Base-by-base conservation (phyloP, 2,888 invertebrate species). In the Ophion costatus region DNA sequence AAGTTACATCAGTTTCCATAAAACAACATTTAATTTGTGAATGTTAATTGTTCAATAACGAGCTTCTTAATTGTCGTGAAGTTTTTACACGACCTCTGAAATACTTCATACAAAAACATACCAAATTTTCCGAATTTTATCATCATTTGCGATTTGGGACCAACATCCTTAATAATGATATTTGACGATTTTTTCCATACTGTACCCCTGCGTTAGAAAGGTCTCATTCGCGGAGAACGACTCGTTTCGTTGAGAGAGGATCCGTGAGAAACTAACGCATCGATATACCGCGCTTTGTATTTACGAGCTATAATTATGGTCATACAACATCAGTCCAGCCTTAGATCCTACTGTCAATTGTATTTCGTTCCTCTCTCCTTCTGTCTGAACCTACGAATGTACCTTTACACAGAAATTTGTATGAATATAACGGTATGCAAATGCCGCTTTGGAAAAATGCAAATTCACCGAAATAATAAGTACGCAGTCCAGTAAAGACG, bases 201-300 rank as follows among this genome's bases (percentile, higher is more conserved):
- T 51, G 33, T 10, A 6, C 0, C 22, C 22, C 33, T 38, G 20
- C 10, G 56, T 22, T 33, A 10, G 17, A 57, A 29, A 78, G 20
- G 45, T 59, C 11, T n/a, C n/a, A n/a, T 67, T 78, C 3, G 11
- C n/a, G 11, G 4, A 66, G 10, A 29, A 20, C 20, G 45, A 45
- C 24, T 61, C 24, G 3, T 51, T 63, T 4, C 33, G 9, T 61
- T 33, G 33, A 33, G 20, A 17, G 29, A 57, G 1, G 7, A 24
- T 42, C 17, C 75, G 75, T 75, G 75, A 29, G 75, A 77, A 77
- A 56, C 56, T 70, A 61, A 51, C 20, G 61, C 22, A 61, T 42
- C 56, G 22, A 57, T 78, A n/a, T 70, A n/a, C 61, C 3, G 61
- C 29, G 78, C 29, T 24, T 51, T 70, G 56, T 14, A 14, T 22